Evolutionary conservation across 2,888 invertebrate species (phyloP), one percentile per base, ranked within the genome.

Genomic region (Drosophila flavopinicola): DNA sequence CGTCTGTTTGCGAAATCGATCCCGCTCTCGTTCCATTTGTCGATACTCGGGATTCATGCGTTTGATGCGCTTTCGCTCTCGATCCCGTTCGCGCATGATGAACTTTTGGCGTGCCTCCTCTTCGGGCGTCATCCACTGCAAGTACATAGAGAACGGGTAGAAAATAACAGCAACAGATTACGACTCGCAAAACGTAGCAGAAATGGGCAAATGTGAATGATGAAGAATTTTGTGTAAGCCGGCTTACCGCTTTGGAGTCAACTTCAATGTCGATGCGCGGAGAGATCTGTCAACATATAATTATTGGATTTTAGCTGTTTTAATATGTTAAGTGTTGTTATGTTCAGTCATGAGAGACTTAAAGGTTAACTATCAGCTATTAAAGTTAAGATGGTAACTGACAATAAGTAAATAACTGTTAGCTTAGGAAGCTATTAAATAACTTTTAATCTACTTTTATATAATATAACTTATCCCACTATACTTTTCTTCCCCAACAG

Each of bases 41-140:
- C 88, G 86, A 59, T 88, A 88, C n/a, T 87, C 88, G 47, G 89
- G 88, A 71, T 88, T 88, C 66, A 83, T 68, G 49, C 88, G 82
- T 65, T 88, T 88, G 60, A 83, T 86, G 39, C 88, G 86, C 47
- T 88, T 88, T 29, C 88, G 59, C 44, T 88, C 88, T 27, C 88
- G 88, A 66, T 88, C 88, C 49, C 83, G 70, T 67, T 88, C 89
- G 35, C 88, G 83, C 69, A 88, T 88, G 68, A 85, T 76, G 67
- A 84, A 86, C 78, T 88, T 87, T 60, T 88, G 86, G 25, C 88
- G 87, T 64, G 85, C 87, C 75, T 84, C 83, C 85, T 84, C 83
- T 64, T 84, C 83, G 65, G 83, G 83, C 78, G 83, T 84, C 83
- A 87, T 84, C 87, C 87, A 87, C 83, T 84, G 87, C 51, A 87